Evolutionary conservation across 2,888 invertebrate genomes (phyloP), one percentile per base, ranked within the genome.

Genomic region (Drosophila stalkeri): DNA sequence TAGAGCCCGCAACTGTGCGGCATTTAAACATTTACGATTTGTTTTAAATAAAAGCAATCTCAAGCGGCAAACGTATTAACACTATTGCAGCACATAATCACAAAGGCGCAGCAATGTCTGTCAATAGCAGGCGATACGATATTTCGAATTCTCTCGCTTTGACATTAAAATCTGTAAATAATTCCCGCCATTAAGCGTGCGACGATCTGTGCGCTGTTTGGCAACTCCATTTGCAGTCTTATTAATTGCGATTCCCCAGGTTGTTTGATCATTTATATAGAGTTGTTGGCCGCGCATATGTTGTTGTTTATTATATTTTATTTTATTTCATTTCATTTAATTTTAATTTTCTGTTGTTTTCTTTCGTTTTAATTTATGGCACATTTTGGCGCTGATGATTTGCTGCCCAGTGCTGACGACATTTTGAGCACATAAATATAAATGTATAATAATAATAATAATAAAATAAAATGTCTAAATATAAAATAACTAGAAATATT

Each of bases 21-120:
- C 84, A 84, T 89, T 89, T 86, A 86, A 86, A 74, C 82, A 86
- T 81, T 84, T 83, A 67, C 75, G 75, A 83, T 84, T 81, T 89
- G 84, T 83, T 89, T 86, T 84, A 81, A 81, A 81, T 86, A 84
- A 84, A 86, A 81, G 75, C 81, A 88, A 88, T 71, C 71, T 64
- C 76, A 78, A 54, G 61, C 74, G 68, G 63, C 72, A 72, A 79
- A 69, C 66, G 75, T 75, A 71, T 82, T 70, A 81, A 68, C 66
- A 44, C 35, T 57, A 78, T 65, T 77, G 75, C 74, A 64, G 57
- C 63, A 76, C 71, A 65, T 81, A 83, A 75, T 74, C 65, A 80
- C 66, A 87, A 84, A 82, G 86, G 81, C 75, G 86, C 84, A 88
- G 86, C 65, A 62, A 64, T 68, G 56, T 67, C 56, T 75, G 64